Conservation (phyloP, 2,797 vertebrate genomes). For the Typhlichthys eigenmanni region DNA sequence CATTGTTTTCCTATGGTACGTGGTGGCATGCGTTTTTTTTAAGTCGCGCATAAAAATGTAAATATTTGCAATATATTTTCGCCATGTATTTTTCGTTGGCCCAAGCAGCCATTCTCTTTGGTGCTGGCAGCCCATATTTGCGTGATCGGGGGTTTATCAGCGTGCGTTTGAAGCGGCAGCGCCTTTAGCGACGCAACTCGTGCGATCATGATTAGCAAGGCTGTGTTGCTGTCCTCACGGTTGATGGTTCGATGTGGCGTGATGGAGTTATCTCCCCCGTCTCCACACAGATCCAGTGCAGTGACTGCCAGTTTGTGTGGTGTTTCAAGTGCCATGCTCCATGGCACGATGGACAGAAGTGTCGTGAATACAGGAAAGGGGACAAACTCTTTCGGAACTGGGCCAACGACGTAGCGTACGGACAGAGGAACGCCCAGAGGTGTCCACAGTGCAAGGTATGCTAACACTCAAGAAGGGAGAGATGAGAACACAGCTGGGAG, state of each 20-base stretch:
- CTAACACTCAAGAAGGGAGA: not conserved
- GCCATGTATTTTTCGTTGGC: too few relatives aligned
- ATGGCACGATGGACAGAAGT: slow-evolving; percentile 96
- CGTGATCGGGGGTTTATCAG: too few relatives aligned
- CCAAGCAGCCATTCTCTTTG: too few relatives aligned
- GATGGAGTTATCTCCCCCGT: not conserved
- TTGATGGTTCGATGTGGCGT: not conserved
- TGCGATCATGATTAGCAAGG: not conserved
- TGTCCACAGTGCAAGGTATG: slow-evolving; percentile 96
- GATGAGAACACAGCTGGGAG: not conserved
- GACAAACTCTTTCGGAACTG: slow-evolving; percentile 95
- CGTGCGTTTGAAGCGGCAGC: too few relatives aligned
- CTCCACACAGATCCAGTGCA: slow-evolving; percentile 87
- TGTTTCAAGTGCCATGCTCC: slow-evolving; percentile 99
- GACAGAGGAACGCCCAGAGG: slow-evolving; percentile 97
- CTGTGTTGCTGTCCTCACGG: not conserved
- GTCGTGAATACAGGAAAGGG: slow-evolving; percentile 94
- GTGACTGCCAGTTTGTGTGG: slow-evolving; percentile 95
- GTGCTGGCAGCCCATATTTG: too few relatives aligned
- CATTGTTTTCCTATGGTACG: too few relatives aligned
- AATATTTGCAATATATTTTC: too few relatives aligned
- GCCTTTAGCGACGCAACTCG: too few relatives aligned
- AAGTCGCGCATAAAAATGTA: too few relatives aligned
- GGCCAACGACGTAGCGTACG: slow-evolving; percentile 95
- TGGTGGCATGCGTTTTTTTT: too few relatives aligned